Evolutionary conservation across 2,888 invertebrate genomes (phyloP), one percentile per base, ranked within the genome.

Genomic region (Stenodera caucasica): DNA sequence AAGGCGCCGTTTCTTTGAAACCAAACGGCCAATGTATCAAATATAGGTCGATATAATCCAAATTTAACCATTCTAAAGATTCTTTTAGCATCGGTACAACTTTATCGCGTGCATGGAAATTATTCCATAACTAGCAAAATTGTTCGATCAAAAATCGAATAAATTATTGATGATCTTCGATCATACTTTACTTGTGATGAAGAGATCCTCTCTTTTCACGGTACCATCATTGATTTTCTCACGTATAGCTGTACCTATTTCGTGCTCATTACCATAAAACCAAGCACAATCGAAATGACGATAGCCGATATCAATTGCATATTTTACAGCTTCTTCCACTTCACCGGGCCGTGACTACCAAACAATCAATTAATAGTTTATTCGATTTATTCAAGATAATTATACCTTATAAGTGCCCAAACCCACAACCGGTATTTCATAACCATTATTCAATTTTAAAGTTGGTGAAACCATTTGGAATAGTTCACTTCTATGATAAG

Each of bases 71-170:
- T 1, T 72, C 63, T 58, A 86, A 70, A 0, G 85, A 84, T 5
- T 78, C 69, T 65, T 72, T 77, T 32, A n/a, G n/a, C n/a, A n/a
- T n/a, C n/a, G n/a, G n/a, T 9, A 78, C 77, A 6, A 80, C 80
- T 57, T 73, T 37, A 29, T 92, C 90, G 0, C 87, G 85, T 15
- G 86, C 85, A 77, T 97, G 96, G 79, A 87, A 92, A 0, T 92
- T 94, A 81, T 95, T 94, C 96, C 96, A 96, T 2, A 94, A 78
- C n/a, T n/a, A n/a, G n/a, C n/a, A n/a, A n/a, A n/a, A n/a, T n/a
- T n/a, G n/a, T n/a, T n/a, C n/a, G n/a, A n/a, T n/a, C n/a, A n/a
- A n/a, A n/a, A n/a, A n/a, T n/a, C n/a, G n/a, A n/a, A n/a, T n/a
- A n/a, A n/a, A n/a, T n/a, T n/a, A n/a, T n/a, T n/a, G n/a, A n/a